These are phyloP conservation scores for Melieria picta DNA, from an alignment of 2,888 invertebrate species.

Conservation along the genomic window DNA sequence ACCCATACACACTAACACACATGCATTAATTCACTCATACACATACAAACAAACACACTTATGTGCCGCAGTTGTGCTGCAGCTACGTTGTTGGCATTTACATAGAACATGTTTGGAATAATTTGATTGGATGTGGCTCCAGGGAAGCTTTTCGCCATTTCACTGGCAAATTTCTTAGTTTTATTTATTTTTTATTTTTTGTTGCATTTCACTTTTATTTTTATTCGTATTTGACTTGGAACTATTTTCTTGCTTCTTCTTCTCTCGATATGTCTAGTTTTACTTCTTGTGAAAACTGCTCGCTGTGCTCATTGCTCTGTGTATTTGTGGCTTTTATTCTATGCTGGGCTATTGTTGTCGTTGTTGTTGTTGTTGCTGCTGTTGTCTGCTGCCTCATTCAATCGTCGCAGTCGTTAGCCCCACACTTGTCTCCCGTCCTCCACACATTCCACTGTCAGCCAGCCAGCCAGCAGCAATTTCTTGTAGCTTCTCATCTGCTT, in stretches of 20 bases:
- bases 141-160: conserved; percentile 25
- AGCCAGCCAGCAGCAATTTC: background rate
- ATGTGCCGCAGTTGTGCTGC: background rate
- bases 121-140: conserved; percentile 41
- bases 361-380: too few relatives aligned
- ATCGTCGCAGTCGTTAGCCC: background rate
- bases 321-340: too few relatives aligned
- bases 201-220: background rate
- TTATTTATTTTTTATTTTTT: background rate
- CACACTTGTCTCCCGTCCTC: conserved; percentile 1
- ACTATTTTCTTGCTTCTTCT: too few relatives aligned
- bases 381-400: background rate
- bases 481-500: conserved; percentile 32
- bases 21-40: background rate
- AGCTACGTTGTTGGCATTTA: conserved; percentile 27
- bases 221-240: background rate
- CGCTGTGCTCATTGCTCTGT: too few relatives aligned
- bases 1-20: conserved; percentile 1
- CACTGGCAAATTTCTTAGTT: too few relatives aligned
- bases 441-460: background rate
- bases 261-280: too few relatives aligned
- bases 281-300: too few relatives aligned
- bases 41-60: conserved; percentile 6
- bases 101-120: conserved; percentile 42
- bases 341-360: too few relatives aligned